Evolutionary conservation across 2,888 invertebrate genomes (phyloP).

Genomic region (Microctonus hyperodae): DNA sequence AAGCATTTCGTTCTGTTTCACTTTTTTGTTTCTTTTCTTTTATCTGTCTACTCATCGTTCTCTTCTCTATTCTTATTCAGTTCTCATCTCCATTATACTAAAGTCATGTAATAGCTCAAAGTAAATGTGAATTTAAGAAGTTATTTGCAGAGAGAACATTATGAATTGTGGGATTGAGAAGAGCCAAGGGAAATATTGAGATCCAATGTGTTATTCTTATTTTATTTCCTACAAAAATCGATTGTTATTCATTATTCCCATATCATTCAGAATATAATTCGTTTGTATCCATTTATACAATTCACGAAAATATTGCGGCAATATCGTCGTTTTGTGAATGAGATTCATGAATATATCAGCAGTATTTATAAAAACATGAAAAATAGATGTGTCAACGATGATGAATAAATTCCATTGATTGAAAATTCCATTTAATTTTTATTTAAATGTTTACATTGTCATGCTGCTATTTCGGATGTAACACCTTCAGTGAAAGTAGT

Average conservation of each 20-base stretch:
- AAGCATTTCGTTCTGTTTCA: not conserved
- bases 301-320: not conserved
- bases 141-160: not conserved
- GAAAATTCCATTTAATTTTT: not conserved
- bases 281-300: not conserved
- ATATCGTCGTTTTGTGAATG: not conserved
- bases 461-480: not conserved
- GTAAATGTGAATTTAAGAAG: not conserved
- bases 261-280: not conserved
- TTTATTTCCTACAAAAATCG: not conserved
- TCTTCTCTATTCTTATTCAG: not conserved
- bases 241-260: not conserved
- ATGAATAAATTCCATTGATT: slow-evolving; percentile 1
- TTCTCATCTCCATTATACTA: not conserved
- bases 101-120: not conserved
- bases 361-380: not conserved
- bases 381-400: not conserved
- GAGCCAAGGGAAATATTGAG: not conserved
- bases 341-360: not conserved
- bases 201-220: not conserved
- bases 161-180: not conserved
- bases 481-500: not conserved
- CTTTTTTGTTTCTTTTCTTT: not conserved
- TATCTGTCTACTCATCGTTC: not conserved
- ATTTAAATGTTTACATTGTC: not conserved